Evolutionary conservation across 2,888 invertebrate genomes (phyloP).

Genomic region (Stenodera caucasica): DNA sequence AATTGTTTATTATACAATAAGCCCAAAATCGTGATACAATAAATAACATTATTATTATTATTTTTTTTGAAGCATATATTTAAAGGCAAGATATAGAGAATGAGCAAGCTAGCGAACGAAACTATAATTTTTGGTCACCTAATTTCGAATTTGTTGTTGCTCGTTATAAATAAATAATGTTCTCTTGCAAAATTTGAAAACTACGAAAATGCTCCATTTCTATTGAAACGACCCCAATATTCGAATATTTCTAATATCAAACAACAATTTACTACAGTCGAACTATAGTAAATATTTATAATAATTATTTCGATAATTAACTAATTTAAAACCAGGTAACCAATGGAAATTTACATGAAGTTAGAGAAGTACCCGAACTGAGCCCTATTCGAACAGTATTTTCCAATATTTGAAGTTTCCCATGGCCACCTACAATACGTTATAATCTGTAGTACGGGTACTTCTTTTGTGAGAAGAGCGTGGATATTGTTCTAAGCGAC

Average conservation of each 20-base stretch:
- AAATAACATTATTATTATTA: constrained; percentile 38
- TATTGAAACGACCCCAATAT: no score
- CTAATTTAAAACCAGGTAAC: not conserved
- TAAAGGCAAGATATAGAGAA: constrained; percentile 28
- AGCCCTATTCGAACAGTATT: no score
- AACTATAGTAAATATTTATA: no score
- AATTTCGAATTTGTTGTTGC: not conserved
- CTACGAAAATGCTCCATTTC: no score
- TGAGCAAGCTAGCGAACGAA: constrained; percentile 24
- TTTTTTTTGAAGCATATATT: constrained; percentile 25
- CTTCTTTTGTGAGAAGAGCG: not conserved
- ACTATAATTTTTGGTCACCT: constrained; percentile 15
- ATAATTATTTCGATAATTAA: no score
- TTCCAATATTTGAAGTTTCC: no score
- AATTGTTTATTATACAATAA: constrained; percentile 43
- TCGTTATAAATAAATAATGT: constrained; percentile 18
- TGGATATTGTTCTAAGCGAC: not conserved
- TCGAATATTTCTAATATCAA: no score
- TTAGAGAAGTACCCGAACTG: no score
- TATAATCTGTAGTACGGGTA: no score
- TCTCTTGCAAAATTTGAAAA: constrained; percentile 16
- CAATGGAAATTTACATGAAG: not conserved
- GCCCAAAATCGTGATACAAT: constrained; percentile 49
- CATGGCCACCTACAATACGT: no score
- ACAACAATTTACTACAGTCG: no score